These are phyloP conservation scores for Cossypha heuglini DNA, from an alignment of 2,797 vertebrate species.

Conservation along the genomic window DNA sequence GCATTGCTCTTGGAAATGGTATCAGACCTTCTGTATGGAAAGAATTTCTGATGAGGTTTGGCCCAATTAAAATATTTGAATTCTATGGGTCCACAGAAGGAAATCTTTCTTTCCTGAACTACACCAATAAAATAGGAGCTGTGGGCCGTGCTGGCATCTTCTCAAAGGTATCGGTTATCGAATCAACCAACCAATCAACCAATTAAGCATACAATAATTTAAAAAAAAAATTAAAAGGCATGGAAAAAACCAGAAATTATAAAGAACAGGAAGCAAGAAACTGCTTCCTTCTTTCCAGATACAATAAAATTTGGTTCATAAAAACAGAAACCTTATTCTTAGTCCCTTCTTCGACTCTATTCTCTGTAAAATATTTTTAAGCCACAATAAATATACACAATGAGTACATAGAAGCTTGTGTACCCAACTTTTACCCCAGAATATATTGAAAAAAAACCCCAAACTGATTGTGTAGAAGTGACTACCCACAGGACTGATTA, in stretches of 20 bases:
- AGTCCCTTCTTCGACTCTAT: neutral
- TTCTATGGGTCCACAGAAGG: constrained; percentile 81
- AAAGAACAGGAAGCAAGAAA: neutral
- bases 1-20: constrained; percentile 77
- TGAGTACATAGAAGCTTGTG: neutral
- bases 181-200: neutral
- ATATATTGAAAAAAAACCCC: rapidly evolving
- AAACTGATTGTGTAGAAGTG: neutral
- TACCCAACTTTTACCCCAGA: neutral
- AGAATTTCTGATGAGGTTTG: constrained; percentile 76
- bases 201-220: neutral
- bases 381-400: neutral
- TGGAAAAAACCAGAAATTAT: neutral
- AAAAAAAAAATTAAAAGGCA: neutral
- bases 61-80: constrained; percentile 73
- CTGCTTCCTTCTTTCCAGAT: neutral
- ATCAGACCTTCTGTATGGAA: constrained; percentile 80
- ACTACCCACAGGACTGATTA: neutral
- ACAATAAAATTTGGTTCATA: neutral
- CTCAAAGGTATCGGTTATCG: constrained; percentile 71
- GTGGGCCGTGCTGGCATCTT: constrained; percentile 76
- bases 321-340: neutral
- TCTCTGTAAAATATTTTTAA: neutral
- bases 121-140: constrained; percentile 78
- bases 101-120: constrained; percentile 79